A percentile compares a stretch with the other conserved stretches of the same genome.
Conservation (phyloP, 2,888 invertebrate species). For the Liodrosophila aerea region DNA sequence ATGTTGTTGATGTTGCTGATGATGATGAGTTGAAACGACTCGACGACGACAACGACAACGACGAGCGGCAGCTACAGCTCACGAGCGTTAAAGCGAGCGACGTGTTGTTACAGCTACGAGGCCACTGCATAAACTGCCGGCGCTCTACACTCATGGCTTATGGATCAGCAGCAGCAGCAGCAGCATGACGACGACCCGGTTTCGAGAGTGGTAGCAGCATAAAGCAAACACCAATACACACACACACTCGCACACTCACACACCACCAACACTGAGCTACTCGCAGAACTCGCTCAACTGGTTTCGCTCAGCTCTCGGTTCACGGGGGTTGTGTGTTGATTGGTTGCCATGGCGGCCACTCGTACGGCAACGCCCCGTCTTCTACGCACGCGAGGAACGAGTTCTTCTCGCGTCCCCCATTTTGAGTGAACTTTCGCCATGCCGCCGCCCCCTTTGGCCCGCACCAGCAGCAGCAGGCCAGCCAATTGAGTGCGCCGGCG, state of each 20-base stretch:
- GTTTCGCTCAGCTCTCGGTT: slow-evolving; percentile 47
- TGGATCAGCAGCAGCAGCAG: slow-evolving; percentile 47
- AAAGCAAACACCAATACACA: slow-evolving; percentile 40
- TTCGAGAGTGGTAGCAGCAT: slow-evolving; percentile 55
- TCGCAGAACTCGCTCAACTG: slow-evolving; percentile 69
- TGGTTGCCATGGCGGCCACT: slow-evolving; percentile 69
- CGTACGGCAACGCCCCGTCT: slow-evolving; percentile 58
- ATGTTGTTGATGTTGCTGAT: slow-evolving; percentile 19
- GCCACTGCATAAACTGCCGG: slow-evolving; percentile 73
- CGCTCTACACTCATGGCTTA: slow-evolving; percentile 44
- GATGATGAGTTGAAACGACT: not conserved
- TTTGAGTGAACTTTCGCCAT: slow-evolving; percentile 68
- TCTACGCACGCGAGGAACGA: slow-evolving; percentile 56
- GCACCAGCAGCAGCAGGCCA: not conserved
- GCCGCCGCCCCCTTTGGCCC: not conserved
- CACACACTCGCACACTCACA: slow-evolving; percentile 18
- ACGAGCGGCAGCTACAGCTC: slow-evolving; percentile 45
- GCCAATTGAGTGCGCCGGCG: slow-evolving; percentile 76
- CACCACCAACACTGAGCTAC: slow-evolving; percentile 26
- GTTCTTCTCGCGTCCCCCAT: slow-evolving; percentile 70
- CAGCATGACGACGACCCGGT: slow-evolving; percentile 57
- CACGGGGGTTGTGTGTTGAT: slow-evolving; percentile 65
- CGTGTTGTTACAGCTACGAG: slow-evolving; percentile 75
- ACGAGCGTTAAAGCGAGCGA: slow-evolving; percentile 54
- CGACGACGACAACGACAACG: slow-evolving; percentile 7